Percentiles rank a stretch among this genome's conserved stretches.
These are phyloP conservation scores for Pachypeltis micranthus DNA, from an alignment of 1,140 invertebrate genomes.

Conservation along the genomic window DNA sequence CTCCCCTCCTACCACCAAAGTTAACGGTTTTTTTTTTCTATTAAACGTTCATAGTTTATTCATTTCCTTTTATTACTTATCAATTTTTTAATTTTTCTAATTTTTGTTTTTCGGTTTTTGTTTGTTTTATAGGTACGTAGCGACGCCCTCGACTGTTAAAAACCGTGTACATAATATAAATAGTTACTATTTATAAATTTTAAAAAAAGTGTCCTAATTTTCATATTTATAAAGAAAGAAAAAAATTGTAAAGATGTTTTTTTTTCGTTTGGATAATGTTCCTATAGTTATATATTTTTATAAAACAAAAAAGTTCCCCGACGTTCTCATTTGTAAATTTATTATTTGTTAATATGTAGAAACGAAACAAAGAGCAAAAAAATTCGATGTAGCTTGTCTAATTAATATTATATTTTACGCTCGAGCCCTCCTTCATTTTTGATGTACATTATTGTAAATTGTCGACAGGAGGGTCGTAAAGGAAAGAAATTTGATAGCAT, in stretches of 20 bases:
- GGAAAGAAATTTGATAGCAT: neutral
- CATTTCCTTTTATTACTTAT: conserved; percentile 1
- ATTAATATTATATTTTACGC: conserved; percentile 2
- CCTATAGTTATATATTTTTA: neutral
- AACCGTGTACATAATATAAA: conserved; percentile 9
- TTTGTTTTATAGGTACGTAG: conserved; percentile 14
- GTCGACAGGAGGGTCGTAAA: neutral
- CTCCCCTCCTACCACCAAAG: neutral
- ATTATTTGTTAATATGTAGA: neutral
- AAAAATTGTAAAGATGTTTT: neutral
- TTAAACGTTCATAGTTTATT: no score
- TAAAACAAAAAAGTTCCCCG: neutral
- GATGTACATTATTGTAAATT: conserved; percentile 1
- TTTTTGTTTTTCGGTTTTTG: conserved; percentile 12
- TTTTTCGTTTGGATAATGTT: conserved; percentile 1
- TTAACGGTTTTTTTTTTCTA: neutral
- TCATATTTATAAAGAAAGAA: neutral
- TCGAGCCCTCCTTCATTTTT: neutral
- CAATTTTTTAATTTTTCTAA: conserved; percentile 3
- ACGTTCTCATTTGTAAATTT: conserved; percentile 1
- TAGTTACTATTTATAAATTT: no score
- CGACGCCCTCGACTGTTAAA: conserved; percentile 8
- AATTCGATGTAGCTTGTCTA: no score
- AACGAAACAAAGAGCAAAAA: neutral
- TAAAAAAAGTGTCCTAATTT: no score